Evolutionary conservation across 1,140 invertebrate species (phyloP), one percentile per base, ranked within the genome.

Genomic region (Zaprionus tsacasi): DNA sequence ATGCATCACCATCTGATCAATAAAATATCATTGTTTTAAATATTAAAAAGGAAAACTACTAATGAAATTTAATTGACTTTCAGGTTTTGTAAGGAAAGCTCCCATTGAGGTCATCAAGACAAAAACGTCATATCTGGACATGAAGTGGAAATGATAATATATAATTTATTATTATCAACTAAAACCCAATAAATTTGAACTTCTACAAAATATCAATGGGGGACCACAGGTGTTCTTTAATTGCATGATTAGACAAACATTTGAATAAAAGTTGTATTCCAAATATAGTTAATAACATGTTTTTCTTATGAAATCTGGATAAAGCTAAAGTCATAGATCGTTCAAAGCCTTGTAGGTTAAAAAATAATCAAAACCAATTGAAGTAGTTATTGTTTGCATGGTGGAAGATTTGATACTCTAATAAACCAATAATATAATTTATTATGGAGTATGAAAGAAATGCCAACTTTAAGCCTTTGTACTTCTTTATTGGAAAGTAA

Each of bases 1-100:
- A 75, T 78, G 76, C 76, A 78, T 66, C 64, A 76, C 74, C 74
- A 76, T 76, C 70, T 76, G 74, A 76, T 52, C 2, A n/a, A 6
- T 36, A 8, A 64, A 35, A 64, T 33, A 11, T 7, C n/a, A 21
- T 12, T 15, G 40, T 33, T 0, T 13, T 3, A 35, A 6, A 33
- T 38, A 25, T 54, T 21, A 21, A 17, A 38, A 38, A 30, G 4
- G 4, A 4, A 11, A 12, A 4, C 8, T 11, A 21, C 45, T 50
- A 50, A 50, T 50, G 4, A 3, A 12, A 5, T 12, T 5, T 25
- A 1, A 25, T 50, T 11, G 12, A 21, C 3, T 50, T 50, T 50
- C 45, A 50, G 45, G 17, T 50, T 25, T 50, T 0, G 38, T 13
- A 45, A 15, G 40, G n/a, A 6, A 45, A 45, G 2, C 15, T 45